Percentiles rank a stretch among this genome's conserved stretches.
phyloP scores from a whole-genome alignment of 2,113 vertebrate species.

The Ceuthmochares aereus region DNA sequence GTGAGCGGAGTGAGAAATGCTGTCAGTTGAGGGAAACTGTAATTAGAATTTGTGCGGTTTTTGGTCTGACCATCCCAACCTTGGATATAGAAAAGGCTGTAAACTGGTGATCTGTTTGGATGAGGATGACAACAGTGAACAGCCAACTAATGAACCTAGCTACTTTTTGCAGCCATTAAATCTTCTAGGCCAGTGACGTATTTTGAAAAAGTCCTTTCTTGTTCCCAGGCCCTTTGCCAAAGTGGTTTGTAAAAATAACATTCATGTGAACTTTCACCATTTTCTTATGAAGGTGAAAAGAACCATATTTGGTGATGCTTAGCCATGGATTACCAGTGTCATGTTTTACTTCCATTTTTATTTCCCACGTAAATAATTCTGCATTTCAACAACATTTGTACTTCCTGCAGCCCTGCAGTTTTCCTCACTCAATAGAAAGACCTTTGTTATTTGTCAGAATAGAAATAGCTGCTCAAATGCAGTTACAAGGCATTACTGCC shows the following conservation, averaged over 20 bases:
- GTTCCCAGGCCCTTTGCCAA: background rate
- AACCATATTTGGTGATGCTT: accelerated
- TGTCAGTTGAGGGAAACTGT: background rate
- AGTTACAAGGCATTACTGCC: background rate
- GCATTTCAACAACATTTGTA: background rate
- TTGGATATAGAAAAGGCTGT: background rate
- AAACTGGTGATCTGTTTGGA: background rate
- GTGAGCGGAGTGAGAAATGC: background rate
- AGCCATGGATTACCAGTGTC: background rate
- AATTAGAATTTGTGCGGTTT: background rate
- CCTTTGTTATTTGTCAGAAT: background rate
- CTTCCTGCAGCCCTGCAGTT: background rate
- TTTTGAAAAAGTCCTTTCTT: background rate
- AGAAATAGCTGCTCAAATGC: background rate
- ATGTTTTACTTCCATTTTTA: background rate
- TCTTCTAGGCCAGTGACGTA: background rate
- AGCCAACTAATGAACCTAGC: background rate
- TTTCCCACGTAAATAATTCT: background rate
- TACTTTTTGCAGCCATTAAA: background rate
- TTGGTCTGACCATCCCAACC: background rate
- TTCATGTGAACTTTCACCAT: background rate
- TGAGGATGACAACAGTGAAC: background rate
- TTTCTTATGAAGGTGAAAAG: background rate
- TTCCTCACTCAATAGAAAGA: background rate
- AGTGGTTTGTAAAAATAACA: background rate